Base-by-base conservation (phyloP, 2,888 invertebrate genomes). In the Lasioglossum malachurum region DNA sequence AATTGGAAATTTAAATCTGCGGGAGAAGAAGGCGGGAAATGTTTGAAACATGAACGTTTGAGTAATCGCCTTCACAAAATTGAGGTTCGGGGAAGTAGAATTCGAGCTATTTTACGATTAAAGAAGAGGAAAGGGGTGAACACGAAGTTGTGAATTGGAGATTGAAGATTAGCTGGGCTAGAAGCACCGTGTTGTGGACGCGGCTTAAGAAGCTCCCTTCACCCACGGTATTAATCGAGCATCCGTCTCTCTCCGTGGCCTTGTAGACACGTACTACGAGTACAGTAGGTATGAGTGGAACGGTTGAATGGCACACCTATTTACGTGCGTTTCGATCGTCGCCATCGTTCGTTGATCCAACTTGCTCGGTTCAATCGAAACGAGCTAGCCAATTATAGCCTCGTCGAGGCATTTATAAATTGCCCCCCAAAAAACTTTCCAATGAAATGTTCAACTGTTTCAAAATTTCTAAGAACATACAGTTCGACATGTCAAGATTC, bases 281-380 rank as follows among this genome's bases (percentile, higher is more conserved):
- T 78, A 75, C 79, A 80, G 85, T 87, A 77, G 78, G 77, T 82
- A 80, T 82, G 78, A 80, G 80, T 64, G 57, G 83, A 80, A 71
- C 85, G 71, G 75, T 87, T 90, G 90, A 90, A 90, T 90, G 90
- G 85, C 87, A 90, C 87, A 86, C 86, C 86, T 86, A 86, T 86
- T 84, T 86, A 86, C 85, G 77, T 78, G 85, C 86, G 80, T 76
- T 77, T 84, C 85, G 85, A 80, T 80, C 64, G 75, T 77, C 74
- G 41, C 75, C 75, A 77, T 75, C 85, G 91, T 91, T 89, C 91
- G 90, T 92, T 92, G 92, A 92, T 93, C 91, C 88, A 88, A 87
- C 82, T n/a, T 84, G 79, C 57, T 80, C 71, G 75, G 81, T 84
- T 83, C 71, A 44, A 35, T 74, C 44, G 44, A 10, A 77, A 71